phyloP scores from a whole-genome alignment of 2,888 invertebrate genomes.

The Plagodis dolabraria region DNA sequence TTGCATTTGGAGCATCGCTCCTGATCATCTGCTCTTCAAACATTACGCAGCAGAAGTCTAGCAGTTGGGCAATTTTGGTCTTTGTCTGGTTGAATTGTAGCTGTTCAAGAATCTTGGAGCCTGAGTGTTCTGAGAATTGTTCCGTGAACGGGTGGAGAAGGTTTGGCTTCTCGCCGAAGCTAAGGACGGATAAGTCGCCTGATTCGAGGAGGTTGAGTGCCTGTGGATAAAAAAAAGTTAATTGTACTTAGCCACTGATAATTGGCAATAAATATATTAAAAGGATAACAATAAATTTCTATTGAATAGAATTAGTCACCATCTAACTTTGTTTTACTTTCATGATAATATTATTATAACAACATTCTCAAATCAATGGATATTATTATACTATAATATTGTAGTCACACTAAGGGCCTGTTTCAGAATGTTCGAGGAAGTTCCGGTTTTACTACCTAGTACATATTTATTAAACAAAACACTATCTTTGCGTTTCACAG shows the following conservation, averaged over 20 bases:
- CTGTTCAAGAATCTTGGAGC: slow-evolving; percentile 91
- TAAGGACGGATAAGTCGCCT: slow-evolving; percentile 95
- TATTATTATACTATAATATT: too few relatives aligned
- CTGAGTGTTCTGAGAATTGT: slow-evolving; percentile 94
- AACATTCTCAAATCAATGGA: too few relatives aligned
- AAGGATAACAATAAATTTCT: too few relatives aligned
- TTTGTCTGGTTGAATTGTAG: slow-evolving; percentile 95
- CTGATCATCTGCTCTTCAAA: slow-evolving; percentile 74
- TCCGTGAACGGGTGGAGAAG: slow-evolving; percentile 95
- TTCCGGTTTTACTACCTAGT: too few relatives aligned
- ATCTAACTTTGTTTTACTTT: too few relatives aligned
- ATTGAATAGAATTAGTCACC: too few relatives aligned
- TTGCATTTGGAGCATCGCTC: slow-evolving; percentile 88
- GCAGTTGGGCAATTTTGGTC: slow-evolving; percentile 92
- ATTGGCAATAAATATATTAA: neutral
- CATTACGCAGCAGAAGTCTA: slow-evolving; percentile 90
- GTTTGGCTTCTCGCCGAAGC: slow-evolving; percentile 94
- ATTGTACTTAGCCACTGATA: neutral
- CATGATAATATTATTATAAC: too few relatives aligned
- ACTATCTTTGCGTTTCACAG: too few relatives aligned
- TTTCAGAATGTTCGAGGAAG: too few relatives aligned
- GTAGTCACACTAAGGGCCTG: too few relatives aligned
- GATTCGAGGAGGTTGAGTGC: slow-evolving; percentile 97
- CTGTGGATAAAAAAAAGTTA: slow-evolving; percentile 53
- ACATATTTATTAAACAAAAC: too few relatives aligned